These are phyloP conservation scores for Nannobrachium achirus DNA, from an alignment of 2,113 vertebrate species.

Conservation along the genomic window DNA sequence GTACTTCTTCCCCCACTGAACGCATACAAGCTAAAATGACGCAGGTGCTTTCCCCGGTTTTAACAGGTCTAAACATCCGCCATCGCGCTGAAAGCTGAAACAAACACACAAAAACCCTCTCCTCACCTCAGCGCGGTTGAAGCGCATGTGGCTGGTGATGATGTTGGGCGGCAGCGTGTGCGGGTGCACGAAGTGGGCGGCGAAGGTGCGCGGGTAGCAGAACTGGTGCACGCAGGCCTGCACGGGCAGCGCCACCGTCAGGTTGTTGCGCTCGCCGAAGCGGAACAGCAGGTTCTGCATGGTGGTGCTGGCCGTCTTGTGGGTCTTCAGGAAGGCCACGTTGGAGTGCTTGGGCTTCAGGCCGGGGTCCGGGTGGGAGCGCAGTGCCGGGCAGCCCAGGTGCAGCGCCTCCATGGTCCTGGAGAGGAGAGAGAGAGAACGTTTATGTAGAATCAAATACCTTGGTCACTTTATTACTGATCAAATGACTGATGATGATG, in stretches of 20 bases:
- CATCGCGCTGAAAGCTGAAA: no score
- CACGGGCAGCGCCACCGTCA: conserved; percentile 85
- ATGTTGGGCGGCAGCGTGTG: conserved; percentile 82
- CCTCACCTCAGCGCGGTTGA: conserved; percentile 70
- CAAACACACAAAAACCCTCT: no score
- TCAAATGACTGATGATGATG: no score
- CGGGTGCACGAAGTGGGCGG: conserved; percentile 81
- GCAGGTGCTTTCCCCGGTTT: no score
- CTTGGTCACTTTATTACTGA: no score
- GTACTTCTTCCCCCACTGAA: no score
- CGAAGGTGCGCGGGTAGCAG: conserved; percentile 87
- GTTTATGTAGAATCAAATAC: no score
- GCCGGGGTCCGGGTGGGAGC: conserved; percentile 34
- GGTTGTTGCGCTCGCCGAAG: conserved; percentile 86
- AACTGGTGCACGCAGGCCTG: conserved; percentile 86
- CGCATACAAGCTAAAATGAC: no score
- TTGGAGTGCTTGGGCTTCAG: conserved; percentile 81
- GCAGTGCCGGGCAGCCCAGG: conserved; percentile 60
- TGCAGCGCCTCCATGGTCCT: conserved; percentile 80
- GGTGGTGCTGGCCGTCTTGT: conserved; percentile 88
- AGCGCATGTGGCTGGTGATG: conserved; percentile 87
- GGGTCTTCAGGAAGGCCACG: conserved; percentile 89
- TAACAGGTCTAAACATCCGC: no score
- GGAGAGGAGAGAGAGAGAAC: not conserved
- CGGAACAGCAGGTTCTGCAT: conserved; percentile 91